These are phyloP conservation scores for Drosophila cardini DNA, from an alignment of 1,140 invertebrate genomes.

Conservation along the genomic window DNA sequence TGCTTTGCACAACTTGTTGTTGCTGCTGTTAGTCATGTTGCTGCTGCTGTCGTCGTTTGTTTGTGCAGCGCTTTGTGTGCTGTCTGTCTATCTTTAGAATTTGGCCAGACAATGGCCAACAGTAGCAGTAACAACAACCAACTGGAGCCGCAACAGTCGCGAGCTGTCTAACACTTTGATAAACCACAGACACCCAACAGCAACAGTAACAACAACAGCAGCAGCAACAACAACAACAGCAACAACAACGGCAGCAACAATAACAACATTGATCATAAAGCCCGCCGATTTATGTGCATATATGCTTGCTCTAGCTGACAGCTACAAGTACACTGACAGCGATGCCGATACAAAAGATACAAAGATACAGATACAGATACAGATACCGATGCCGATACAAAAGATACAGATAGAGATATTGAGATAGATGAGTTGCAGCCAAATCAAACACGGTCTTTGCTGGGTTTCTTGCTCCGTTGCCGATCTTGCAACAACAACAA, in stretches of 20 bases:
- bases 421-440: constrained; percentile 23
- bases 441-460: constrained; percentile 44
- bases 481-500: constrained; percentile 72
- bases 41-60: constrained; percentile 27
- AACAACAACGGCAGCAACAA: constrained; percentile 4
- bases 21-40: constrained; percentile 17
- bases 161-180: constrained; percentile 59
- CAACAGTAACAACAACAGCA: constrained; percentile 1
- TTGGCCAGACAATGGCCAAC: constrained; percentile 68
- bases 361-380: constrained; percentile 6
- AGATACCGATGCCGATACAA: constrained; percentile 1
- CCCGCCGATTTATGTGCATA: constrained; percentile 24
- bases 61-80: constrained; percentile 21
- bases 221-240: constrained; percentile 12
- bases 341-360: constrained; percentile 11
- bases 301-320: constrained; percentile 23
- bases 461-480: constrained; percentile 41
- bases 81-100: constrained; percentile 64
- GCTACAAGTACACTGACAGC: constrained; percentile 7
- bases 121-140: constrained; percentile 15
- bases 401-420: background rate
- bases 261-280: constrained; percentile 22
- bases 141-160: constrained; percentile 27
- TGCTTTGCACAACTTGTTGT: constrained; percentile 11
- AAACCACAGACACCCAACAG: constrained; percentile 55